Evolutionary conservation across 2,797 vertebrate genomes (phyloP), one percentile per base, ranked within the genome.

Genomic region (Melanotaenia boesemani): DNA sequence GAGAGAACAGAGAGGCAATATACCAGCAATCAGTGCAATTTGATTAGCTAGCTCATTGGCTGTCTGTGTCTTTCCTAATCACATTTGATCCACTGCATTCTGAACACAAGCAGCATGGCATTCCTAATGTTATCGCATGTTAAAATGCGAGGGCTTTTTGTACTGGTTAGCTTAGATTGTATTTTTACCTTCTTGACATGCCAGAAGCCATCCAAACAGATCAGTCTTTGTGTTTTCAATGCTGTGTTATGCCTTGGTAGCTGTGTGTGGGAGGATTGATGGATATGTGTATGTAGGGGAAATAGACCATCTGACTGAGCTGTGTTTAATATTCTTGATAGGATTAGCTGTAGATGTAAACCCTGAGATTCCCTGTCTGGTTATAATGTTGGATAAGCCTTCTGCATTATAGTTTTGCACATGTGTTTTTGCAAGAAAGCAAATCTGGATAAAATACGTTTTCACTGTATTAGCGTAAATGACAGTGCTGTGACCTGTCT

Each of bases 1-100:
- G 68, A 83, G 83, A 76, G 67, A 77, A 75, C 54, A 77, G 36
- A 85, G 60, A 76, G 32, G 74, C 82, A 85, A 84, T 85, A 86
- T 62, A 89, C 65, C 81, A 81, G 80, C 82, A 83, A 89, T 88
- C 80, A 79, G 62, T 72, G 65, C 85, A 85, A 81, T 92, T 78
- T 86, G 80, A 92, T 91, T 90, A 91, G 86, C 71, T 74, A 84
- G 74, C 82, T 89, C 76, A 85, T 83, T 88, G 90, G 72, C 84
- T 82, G 77, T 85, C 79, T 86, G 69, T 81, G 71, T 64, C 60
- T 86, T 80, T 76, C 57, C 68, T 89, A 90, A 92, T 90, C 83
- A 6, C 83, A 89, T 89, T 90, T 83, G 87, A 85, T 83, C 37
- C 86, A 78, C 79, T 85, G 80, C 71, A 69, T 83, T 86, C 69